Conservation (phyloP, 2,888 invertebrate genomes). For the Dioctria linearis region DNA sequence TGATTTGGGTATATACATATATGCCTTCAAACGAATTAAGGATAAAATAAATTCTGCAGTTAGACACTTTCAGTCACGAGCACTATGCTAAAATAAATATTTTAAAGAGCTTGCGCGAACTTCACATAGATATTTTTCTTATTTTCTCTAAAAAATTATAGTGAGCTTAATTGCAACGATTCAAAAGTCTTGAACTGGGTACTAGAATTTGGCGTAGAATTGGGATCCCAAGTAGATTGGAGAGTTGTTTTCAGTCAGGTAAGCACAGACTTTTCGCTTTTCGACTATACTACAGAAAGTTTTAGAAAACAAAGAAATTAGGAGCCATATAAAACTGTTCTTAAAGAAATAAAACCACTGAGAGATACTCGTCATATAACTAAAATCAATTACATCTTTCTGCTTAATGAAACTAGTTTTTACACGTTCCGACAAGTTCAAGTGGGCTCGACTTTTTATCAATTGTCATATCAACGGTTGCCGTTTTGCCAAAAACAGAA, state of each 20-base stretch:
- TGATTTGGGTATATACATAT: background rate
- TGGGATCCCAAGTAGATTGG: too few relatives aligned
- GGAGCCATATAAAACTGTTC: background rate
- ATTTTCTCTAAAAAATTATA: background rate
- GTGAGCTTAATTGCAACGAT: background rate
- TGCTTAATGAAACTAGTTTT: background rate
- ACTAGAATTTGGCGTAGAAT: too few relatives aligned
- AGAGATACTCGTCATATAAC: background rate
- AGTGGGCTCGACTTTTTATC: too few relatives aligned
- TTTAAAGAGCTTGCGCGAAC: background rate
- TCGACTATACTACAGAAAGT: background rate
- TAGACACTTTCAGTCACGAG: background rate
- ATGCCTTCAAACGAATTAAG: background rate
- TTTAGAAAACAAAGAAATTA: background rate
- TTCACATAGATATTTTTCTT: background rate
- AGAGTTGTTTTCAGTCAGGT: too few relatives aligned
- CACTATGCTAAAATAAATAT: background rate
- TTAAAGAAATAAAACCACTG: constrained; percentile 1
- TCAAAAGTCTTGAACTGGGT: too few relatives aligned
- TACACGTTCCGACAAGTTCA: background rate
- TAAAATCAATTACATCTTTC: background rate
- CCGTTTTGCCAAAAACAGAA: too few relatives aligned
- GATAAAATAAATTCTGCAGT: background rate
- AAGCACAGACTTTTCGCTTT: too few relatives aligned
- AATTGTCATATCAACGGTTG: too few relatives aligned